These are phyloP conservation scores for Melanocharis versteri DNA, from an alignment of 2,113 vertebrate species.

Conservation along the genomic window DNA sequence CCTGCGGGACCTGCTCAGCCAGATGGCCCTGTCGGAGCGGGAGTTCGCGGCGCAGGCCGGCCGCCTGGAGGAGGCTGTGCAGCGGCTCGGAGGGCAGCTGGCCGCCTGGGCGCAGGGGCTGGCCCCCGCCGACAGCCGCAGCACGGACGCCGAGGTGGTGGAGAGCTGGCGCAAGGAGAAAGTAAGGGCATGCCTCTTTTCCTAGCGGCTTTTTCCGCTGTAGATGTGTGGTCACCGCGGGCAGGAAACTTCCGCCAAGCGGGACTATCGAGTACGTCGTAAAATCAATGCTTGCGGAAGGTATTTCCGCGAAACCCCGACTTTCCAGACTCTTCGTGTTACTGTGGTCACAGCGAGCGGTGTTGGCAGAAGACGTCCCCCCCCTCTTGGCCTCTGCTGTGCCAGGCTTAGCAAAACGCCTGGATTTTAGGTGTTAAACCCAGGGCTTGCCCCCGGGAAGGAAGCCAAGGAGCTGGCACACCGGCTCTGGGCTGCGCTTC, in stretches of 20 bases:
- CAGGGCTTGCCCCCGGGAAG: not conserved
- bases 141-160: constrained; percentile 82
- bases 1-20: constrained; percentile 79
- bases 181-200: constrained; percentile 72
- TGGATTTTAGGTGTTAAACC: not conserved
- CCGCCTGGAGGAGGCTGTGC: constrained; percentile 81
- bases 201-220: not conserved
- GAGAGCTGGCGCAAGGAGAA: constrained; percentile 86
- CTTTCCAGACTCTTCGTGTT: not conserved
- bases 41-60: constrained; percentile 79
- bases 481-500: not conserved
- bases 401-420: not conserved
- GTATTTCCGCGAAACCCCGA: accelerated
- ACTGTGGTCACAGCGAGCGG: not conserved
- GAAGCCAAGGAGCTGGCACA: not conserved
- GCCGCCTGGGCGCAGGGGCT: constrained; percentile 78
- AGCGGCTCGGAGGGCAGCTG: constrained; percentile 74
- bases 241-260: not conserved
- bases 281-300: not conserved
- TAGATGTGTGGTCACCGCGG: not conserved
- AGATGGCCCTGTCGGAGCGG: constrained; percentile 82
- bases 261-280: not conserved
- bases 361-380: not conserved
- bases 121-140: constrained; percentile 76
- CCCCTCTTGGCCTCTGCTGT: not conserved